phyloP scores from a whole-genome alignment of 2,797 vertebrate species.

The Parambassis ranga region DNA sequence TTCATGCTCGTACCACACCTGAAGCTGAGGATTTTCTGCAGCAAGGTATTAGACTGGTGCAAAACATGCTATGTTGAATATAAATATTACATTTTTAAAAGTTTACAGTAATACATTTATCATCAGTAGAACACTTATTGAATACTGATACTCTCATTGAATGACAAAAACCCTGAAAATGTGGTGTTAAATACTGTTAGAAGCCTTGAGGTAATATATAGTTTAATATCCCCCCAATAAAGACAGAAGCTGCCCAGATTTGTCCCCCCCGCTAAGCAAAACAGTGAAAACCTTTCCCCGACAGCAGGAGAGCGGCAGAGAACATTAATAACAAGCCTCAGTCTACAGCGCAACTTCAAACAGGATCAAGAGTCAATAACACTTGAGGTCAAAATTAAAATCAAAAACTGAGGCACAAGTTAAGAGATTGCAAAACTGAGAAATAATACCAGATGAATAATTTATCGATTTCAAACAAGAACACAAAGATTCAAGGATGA shows the following conservation, averaged over 20 bases:
- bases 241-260: slow-evolving; percentile 32
- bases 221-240: slow-evolving; percentile 52
- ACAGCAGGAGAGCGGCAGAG: slow-evolving; percentile 24
- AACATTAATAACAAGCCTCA: slow-evolving; percentile 42
- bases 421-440: slow-evolving; percentile 27
- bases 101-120: slow-evolving; percentile 14
- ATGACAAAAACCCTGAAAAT: slow-evolving; percentile 3
- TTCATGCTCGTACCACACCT: not conserved
- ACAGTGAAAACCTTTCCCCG: slow-evolving; percentile 18
- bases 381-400: slow-evolving; percentile 56
- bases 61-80: not conserved
- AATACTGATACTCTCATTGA: slow-evolving; percentile 17
- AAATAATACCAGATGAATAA: slow-evolving; percentile 48
- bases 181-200: slow-evolving; percentile 25
- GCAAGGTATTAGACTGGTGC: not conserved
- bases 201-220: slow-evolving; percentile 44
- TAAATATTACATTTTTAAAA: not conserved
- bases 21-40: not conserved
- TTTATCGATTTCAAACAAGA: slow-evolving; percentile 57
- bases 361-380: slow-evolving; percentile 49
- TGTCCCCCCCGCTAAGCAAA: slow-evolving; percentile 31
- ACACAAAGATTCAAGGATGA: slow-evolving; percentile 51
- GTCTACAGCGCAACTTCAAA: slow-evolving; percentile 32
- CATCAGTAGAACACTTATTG: not conserved
- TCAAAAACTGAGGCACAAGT: slow-evolving; percentile 39